phyloP scores from a whole-genome alignment of 2,888 invertebrate genomes.

The Sphaeridia pumilis region DNA sequence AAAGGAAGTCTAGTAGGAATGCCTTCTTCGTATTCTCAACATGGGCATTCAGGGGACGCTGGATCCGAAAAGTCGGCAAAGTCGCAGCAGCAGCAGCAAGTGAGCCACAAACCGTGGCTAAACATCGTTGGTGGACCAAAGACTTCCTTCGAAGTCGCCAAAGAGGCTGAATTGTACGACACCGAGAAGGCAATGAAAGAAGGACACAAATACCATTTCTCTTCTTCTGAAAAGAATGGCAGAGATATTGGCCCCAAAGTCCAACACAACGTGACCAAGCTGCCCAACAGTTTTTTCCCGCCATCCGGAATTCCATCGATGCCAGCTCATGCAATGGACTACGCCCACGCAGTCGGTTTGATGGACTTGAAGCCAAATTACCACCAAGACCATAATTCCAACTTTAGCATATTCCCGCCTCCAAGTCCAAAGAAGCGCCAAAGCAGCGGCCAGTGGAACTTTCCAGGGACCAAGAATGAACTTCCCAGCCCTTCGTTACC shows the following conservation, averaged over 20 bases:
- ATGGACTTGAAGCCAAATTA: constrained; percentile 8
- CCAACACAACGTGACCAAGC: too few relatives aligned
- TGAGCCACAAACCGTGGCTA: constrained; percentile 7
- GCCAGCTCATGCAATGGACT: too few relatives aligned
- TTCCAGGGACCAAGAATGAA: constrained; percentile 22
- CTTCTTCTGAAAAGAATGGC: not conserved
- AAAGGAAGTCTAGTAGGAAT: constrained; percentile 15
- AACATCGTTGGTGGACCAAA: not conserved
- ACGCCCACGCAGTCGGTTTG: not conserved
- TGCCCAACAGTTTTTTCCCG: not conserved
- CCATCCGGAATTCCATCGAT: too few relatives aligned
- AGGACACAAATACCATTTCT: not conserved
- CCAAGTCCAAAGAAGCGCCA: constrained; percentile 34
- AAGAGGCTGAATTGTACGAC: not conserved
- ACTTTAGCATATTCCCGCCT: constrained; percentile 23
- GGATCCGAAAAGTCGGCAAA: not conserved
- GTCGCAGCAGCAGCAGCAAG: not conserved
- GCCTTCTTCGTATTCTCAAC: not conserved
- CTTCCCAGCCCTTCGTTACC: constrained; percentile 9
- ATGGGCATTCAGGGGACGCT: not conserved
- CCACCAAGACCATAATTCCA: constrained; percentile 6
- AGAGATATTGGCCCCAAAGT: not conserved
- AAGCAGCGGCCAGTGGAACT: constrained; percentile 29
- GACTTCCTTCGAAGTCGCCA: not conserved
- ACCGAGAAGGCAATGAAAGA: not conserved